Conservation (phyloP, 2,113 vertebrate species). For the Oryzias melastigma region DNA sequence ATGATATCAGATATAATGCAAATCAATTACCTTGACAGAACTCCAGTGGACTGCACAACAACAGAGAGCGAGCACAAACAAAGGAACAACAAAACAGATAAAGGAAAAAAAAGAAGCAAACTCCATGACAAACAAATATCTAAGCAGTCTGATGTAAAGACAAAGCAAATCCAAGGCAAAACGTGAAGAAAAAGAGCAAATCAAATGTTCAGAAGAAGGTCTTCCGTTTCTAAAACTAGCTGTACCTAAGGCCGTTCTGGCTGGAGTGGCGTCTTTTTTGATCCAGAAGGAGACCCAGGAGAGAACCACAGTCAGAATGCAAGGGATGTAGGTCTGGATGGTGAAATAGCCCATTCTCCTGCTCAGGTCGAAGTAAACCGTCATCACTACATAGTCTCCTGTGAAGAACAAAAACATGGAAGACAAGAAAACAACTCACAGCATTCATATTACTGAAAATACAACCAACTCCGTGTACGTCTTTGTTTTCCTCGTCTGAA, state of each 20-base stretch:
- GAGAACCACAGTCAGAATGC: conserved; percentile 94
- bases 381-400: conserved; percentile 98
- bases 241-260: conserved; percentile 91
- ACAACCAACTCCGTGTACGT: too few relatives aligned
- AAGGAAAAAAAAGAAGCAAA: conserved; percentile 56
- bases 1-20: conserved; percentile 11
- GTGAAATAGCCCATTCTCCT: conserved; percentile 98
- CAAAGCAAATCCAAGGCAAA: conserved; percentile 8
- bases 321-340: conserved; percentile 97
- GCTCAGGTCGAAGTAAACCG: conserved; percentile 93
- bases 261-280: conserved; percentile 96
- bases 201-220: background rate
- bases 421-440: background rate
- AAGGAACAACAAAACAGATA: conserved; percentile 1
- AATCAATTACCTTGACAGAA: conserved; percentile 68
- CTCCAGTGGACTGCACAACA: conserved; percentile 68
- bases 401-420: conserved; percentile 12
- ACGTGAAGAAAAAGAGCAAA: conserved; percentile 17
- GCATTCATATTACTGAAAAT: background rate
- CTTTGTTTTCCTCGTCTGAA: too few relatives aligned
- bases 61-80: conserved; percentile 51
- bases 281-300: conserved; percentile 99
- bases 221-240: background rate
- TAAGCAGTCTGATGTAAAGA: conserved; percentile 1
- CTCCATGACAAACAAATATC: conserved; percentile 23